phyloP scores from a whole-genome alignment of 2,797 vertebrate species.

The Dermochelys coriacea region DNA sequence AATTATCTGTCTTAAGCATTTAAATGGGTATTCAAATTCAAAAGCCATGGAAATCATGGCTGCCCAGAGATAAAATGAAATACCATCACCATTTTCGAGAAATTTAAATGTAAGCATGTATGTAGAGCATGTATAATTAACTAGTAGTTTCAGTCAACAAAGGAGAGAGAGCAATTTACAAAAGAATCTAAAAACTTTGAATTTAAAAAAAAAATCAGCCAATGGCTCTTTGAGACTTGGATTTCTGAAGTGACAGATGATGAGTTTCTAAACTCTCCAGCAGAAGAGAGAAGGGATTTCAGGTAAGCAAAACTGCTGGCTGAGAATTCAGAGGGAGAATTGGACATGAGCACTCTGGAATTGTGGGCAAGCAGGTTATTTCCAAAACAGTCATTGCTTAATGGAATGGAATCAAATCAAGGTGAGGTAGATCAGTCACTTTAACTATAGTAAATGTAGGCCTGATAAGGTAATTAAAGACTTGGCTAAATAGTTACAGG shows the following conservation, averaged over 20 bases:
- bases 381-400: background rate
- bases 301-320: slow-evolving; percentile 16
- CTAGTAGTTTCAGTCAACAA: slow-evolving; percentile 36
- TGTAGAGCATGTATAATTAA: slow-evolving; percentile 52
- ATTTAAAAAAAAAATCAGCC: slow-evolving; percentile 27
- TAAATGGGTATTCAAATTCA: background rate
- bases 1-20: background rate
- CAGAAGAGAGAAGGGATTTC: slow-evolving; percentile 18
- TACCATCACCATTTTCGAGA: slow-evolving; percentile 19
- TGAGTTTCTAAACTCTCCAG: background rate
- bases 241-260: slow-evolving; percentile 8
- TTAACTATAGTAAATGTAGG: background rate
- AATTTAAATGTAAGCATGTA: background rate
- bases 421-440: slow-evolving; percentile 32
- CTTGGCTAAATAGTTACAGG: slow-evolving; percentile 3
- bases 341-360: slow-evolving; percentile 4
- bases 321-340: slow-evolving; percentile 35
- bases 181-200: background rate
- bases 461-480: slow-evolving; percentile 3
- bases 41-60: slow-evolving; percentile 8
- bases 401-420: slow-evolving; percentile 46
- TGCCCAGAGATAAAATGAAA: slow-evolving; percentile 51
- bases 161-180: slow-evolving; percentile 12
- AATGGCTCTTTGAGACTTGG: background rate
- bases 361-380: background rate